Evolutionary conservation across 2,797 vertebrate species (phyloP).

Genomic region (Hirundo rustica): DNA sequence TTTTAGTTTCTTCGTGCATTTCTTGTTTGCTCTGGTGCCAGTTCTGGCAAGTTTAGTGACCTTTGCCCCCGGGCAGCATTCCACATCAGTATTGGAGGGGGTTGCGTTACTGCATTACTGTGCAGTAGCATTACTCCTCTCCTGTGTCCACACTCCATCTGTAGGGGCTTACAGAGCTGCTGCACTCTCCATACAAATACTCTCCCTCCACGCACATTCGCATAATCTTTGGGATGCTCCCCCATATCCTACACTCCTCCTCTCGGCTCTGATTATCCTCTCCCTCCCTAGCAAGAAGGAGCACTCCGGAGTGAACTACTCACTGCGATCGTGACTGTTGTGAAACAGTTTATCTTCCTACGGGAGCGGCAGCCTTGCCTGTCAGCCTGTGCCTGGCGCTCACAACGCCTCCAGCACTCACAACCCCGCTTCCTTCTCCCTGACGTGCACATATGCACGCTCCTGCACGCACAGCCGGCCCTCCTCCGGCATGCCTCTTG

Average conservation of each 20-base stretch:
- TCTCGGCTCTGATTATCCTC: not conserved
- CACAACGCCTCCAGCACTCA: not conserved
- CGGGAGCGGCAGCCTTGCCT: constrained; percentile 17
- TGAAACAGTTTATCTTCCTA: constrained; percentile 24
- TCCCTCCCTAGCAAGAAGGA: constrained; percentile 1
- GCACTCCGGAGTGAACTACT: not conserved
- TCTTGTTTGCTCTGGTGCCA: not conserved
- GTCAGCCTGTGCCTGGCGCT: not conserved
- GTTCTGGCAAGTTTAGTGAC: constrained; percentile 3
- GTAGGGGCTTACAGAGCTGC: not conserved
- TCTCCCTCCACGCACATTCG: not conserved
- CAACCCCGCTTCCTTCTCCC: constrained; percentile 18
- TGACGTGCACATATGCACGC: constrained; percentile 33
- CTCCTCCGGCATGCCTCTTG: not conserved
- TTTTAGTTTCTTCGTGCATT: constrained; percentile 3
- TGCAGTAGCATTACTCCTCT: not conserved
- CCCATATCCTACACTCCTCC: not conserved
- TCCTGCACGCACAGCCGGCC: constrained; percentile 9
- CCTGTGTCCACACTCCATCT: not conserved
- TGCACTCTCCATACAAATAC: not conserved
- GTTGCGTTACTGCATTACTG: not conserved
- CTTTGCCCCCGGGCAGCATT: not conserved
- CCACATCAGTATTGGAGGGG: not conserved
- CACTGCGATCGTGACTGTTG: constrained; percentile 28
- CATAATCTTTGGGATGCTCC: not conserved